A percentile compares a stretch with the other conserved stretches of the same genome.
Conservation (phyloP, 2,113 vertebrate genomes). For the Cephalopterus ornatus region DNA sequence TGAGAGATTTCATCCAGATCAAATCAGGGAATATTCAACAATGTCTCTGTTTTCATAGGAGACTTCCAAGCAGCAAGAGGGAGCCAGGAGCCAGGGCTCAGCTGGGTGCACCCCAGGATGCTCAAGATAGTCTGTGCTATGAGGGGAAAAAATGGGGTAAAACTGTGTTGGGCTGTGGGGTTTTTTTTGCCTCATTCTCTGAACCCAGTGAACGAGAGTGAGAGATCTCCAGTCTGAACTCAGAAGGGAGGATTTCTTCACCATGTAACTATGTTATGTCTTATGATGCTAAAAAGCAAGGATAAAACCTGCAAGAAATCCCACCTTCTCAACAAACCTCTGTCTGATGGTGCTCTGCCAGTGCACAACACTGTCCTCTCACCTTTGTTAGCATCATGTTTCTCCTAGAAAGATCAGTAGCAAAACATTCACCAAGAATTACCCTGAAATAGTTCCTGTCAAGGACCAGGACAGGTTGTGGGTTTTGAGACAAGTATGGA, state of each 20-base stretch:
- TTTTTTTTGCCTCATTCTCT: not conserved
- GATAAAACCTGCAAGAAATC: not conserved
- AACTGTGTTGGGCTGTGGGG: not conserved
- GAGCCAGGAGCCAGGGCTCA: not conserved
- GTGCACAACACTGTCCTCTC: not conserved
- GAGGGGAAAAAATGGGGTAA: not conserved
- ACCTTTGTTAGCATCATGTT: not conserved
- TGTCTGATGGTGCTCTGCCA: not conserved
- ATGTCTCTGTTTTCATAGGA: not conserved
- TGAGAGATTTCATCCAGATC: conserved; percentile 42
- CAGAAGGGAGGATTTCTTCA: not conserved
- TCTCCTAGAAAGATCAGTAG: not conserved
- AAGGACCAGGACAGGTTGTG: not conserved
- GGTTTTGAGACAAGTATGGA: not conserved
- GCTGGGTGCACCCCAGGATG: not conserved
- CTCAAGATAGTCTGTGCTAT: not conserved
- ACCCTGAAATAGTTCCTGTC: not conserved
- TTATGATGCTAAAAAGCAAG: not conserved
- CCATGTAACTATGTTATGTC: not conserved
- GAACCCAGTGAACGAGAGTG: not conserved
- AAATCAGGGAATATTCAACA: conserved; percentile 43
- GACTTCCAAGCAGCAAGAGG: not conserved
- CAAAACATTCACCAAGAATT: not conserved
- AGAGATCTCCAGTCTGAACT: not conserved
- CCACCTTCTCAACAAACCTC: not conserved